Conservation (phyloP, 2,888 invertebrate genomes). For the Cerastis leucographa region DNA sequence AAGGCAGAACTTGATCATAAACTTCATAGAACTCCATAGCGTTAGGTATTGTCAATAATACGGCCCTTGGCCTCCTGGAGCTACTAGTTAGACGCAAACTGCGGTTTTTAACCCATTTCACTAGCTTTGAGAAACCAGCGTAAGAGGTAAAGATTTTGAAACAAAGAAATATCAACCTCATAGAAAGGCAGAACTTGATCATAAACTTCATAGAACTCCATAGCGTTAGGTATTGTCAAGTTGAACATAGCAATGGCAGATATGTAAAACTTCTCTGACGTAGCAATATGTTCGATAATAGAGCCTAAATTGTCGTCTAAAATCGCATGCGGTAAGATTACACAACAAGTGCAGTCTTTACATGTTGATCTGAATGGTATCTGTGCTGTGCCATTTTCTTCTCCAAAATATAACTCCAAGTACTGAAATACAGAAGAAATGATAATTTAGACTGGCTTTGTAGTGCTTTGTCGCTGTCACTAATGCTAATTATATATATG, state of each 20-base stretch:
- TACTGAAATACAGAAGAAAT: constrained; percentile 68
- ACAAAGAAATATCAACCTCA: constrained; percentile 82
- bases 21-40: constrained; percentile 98
- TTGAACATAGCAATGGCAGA: constrained; percentile 95
- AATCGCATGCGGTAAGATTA: constrained; percentile 97
- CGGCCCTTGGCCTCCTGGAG: neutral
- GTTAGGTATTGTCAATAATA: constrained; percentile 94
- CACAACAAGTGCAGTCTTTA: constrained; percentile 93
- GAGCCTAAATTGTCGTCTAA: constrained; percentile 93
- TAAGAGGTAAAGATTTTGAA: neutral
- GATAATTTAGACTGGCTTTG: neutral
- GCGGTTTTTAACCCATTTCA: neutral
- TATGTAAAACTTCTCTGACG: constrained; percentile 93
- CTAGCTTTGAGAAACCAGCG: neutral
- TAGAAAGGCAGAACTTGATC: constrained; percentile 95
- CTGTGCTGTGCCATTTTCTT: constrained; percentile 77
- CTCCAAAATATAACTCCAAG: constrained; percentile 82
- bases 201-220: constrained; percentile 98
- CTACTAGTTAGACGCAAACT: neutral
- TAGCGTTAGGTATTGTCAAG: constrained; percentile 94
- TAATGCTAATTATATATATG: no score
- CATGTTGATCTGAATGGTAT: constrained; percentile 89
- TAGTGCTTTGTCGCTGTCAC: neutral
- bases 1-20: constrained; percentile 95
- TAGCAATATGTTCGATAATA: constrained; percentile 94